phyloP scores from a whole-genome alignment of 2,797 vertebrate genomes.

The Gallinago stenura region DNA sequence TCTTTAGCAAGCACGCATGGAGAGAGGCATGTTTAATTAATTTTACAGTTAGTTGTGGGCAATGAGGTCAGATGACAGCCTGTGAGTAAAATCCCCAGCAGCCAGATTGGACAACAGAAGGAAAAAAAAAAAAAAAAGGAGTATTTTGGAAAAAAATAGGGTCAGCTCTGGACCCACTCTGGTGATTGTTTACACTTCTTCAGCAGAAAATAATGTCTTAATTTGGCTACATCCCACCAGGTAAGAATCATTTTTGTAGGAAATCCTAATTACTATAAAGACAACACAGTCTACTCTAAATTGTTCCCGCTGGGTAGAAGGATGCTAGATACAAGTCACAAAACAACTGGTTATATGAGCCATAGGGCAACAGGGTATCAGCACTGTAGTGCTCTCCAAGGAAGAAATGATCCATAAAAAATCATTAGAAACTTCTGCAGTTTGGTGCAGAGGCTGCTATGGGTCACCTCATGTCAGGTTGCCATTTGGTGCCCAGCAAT shows the following conservation, averaged over 20 bases:
- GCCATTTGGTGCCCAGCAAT: not conserved
- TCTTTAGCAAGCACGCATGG: not conserved
- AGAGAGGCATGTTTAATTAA: constrained; percentile 41
- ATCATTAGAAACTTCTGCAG: not conserved
- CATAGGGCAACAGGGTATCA: not conserved
- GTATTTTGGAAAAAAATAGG: not conserved
- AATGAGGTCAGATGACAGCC: constrained; percentile 26
- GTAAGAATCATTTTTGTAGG: not conserved
- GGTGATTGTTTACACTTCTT: not conserved
- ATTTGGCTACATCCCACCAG: not conserved
- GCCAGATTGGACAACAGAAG: not conserved
- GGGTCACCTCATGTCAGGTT: not conserved
- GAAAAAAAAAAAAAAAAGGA: not conserved
- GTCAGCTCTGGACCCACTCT: not conserved
- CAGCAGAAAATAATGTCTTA: not conserved
- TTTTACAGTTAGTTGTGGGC: not conserved
- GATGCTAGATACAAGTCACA: not conserved
- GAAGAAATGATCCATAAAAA: not conserved
- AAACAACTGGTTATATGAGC: not conserved
- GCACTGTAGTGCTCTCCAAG: not conserved
- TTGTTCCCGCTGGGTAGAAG: not conserved
- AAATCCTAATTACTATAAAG: not conserved
- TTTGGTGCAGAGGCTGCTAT: not conserved
- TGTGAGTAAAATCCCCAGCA: not conserved
- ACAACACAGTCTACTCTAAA: not conserved